Evolutionary conservation across 2,113 vertebrate species (phyloP), one percentile per base, ranked within the genome.

Genomic region (Columba janthina): DNA sequence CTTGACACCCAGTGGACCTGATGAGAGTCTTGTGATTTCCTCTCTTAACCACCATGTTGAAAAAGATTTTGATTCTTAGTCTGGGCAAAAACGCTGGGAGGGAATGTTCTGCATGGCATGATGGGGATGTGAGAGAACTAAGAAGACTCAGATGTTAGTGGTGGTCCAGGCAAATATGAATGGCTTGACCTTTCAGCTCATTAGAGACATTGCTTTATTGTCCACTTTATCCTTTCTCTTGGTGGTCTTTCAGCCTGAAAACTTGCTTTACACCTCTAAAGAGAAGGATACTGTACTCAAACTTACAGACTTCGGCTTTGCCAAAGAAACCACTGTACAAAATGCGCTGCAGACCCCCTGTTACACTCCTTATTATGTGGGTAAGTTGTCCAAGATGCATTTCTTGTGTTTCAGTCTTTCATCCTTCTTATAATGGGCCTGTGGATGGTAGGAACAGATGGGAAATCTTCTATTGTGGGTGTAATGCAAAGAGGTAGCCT

Each of bases 331-430:
- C 17, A 99, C 98, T 3, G 94, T 98, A 54, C 99, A 99, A 93
- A 99, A 99, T 90, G 98, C 99, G 0, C 97, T 99, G 50, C 99
- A 99, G 98, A 99, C 99, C 21, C 99, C 99, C 46, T 99, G 99
- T 95, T 99, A 99, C 80, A 99, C 99, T 17, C 99, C 99, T 1
- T 99, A 99, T 95, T 99, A 99, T 21, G 99, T 99, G 93, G 99
- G 99, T 99, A 93, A 97, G 99, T 92, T 71, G 66, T 60, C 69
- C 80, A 64, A 83, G 53, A 13, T 44, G 31, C 25, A 4, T 38
- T 74, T 16, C 38, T 74, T 44, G n/a, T 74, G 20, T 46, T 74
- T 46, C 42, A 54, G 54, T 38, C 69, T 85, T 34, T 51, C 21
- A 21, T 69, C 31, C 74, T 6, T 93, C 54, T 78, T 92, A 54